Percentiles rank a stretch among this genome's conserved stretches.
These are phyloP conservation scores for Uloborus diversus DNA, from an alignment of 1,140 invertebrate species.

Conservation along the genomic window DNA sequence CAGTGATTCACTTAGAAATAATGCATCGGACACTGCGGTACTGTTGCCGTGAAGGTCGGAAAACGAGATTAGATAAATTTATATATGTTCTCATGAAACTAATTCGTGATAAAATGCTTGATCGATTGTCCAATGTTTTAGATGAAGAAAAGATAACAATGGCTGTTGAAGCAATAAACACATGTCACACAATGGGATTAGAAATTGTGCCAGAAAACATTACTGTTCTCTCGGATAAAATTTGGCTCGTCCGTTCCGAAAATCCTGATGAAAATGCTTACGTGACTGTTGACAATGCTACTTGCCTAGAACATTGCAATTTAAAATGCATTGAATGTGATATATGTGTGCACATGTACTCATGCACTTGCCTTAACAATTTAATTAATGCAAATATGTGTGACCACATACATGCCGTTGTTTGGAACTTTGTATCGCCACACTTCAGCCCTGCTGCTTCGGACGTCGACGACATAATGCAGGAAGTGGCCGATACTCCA, in stretches of 20 bases:
- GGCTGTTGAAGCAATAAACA: slow-evolving; percentile 19
- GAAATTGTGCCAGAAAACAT: slow-evolving; percentile 17
- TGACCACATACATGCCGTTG: slow-evolving; percentile 35
- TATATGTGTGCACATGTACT: slow-evolving; percentile 35
- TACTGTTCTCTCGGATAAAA: slow-evolving; percentile 24
- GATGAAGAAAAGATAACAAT: slow-evolving; percentile 24
- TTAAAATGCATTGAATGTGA: slow-evolving; percentile 26
- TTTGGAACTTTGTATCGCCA: slow-evolving; percentile 15
- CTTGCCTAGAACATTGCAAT: slow-evolving; percentile 21
- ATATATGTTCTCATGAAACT: slow-evolving; percentile 42
- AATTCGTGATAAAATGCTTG: slow-evolving; percentile 23
- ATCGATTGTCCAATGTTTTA: slow-evolving; percentile 12
- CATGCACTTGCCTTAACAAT: slow-evolving; percentile 27
- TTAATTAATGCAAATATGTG: slow-evolving; percentile 42
- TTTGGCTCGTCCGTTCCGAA: slow-evolving; percentile 1
- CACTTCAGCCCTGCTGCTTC: neutral
- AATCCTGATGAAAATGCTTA: neutral
- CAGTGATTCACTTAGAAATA: slow-evolving; percentile 15
- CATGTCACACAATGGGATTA: slow-evolving; percentile 3
- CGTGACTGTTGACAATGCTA: neutral
- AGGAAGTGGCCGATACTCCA: neutral
- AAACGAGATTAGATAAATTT: slow-evolving; percentile 32
- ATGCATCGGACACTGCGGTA: slow-evolving; percentile 23
- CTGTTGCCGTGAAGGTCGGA: slow-evolving; percentile 34
- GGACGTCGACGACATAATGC: no score